A percentile compares a stretch with the other conserved stretches of the same genome.
Evolutionary conservation across 2,797 vertebrate species (phyloP).

Genomic region (Miopithecus talapoin): DNA sequence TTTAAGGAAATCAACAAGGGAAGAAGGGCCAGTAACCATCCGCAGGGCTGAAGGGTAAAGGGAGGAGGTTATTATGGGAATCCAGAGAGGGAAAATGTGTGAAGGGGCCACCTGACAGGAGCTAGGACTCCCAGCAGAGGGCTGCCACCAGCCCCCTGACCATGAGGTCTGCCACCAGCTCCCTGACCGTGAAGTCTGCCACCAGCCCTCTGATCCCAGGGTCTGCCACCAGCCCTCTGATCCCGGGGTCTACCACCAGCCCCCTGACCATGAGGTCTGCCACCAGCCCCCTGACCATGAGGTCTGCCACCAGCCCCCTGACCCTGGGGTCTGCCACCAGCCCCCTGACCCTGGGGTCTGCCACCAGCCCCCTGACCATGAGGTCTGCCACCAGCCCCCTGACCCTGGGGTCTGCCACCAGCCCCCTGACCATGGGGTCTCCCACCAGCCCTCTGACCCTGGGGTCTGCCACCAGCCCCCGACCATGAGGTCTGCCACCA

Average conservation of each 20-base stretch:
- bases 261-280: accelerated
- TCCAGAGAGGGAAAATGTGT: not conserved
- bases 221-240: no score
- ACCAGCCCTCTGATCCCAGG: accelerated
- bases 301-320: no score
- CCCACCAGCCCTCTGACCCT: no score
- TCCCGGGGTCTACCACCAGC: accelerated
- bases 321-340: no score
- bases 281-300: accelerated
- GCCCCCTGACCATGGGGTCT: accelerated
- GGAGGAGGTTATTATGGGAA: not conserved
- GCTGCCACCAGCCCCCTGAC: not conserved
- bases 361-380: no score
- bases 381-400: accelerated
- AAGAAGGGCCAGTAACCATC: not conserved
- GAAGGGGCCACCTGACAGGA: not conserved
- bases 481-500: no score
- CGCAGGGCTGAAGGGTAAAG: not conserved
- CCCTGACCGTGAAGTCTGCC: accelerated
- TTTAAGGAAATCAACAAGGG: not conserved
- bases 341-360: accelerated
- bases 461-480: no score
- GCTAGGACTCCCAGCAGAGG: not conserved
- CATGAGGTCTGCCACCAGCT: no score
- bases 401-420: accelerated